Base-by-base conservation (phyloP, 2,113 vertebrate species). In the Lates calcarifer region DNA sequence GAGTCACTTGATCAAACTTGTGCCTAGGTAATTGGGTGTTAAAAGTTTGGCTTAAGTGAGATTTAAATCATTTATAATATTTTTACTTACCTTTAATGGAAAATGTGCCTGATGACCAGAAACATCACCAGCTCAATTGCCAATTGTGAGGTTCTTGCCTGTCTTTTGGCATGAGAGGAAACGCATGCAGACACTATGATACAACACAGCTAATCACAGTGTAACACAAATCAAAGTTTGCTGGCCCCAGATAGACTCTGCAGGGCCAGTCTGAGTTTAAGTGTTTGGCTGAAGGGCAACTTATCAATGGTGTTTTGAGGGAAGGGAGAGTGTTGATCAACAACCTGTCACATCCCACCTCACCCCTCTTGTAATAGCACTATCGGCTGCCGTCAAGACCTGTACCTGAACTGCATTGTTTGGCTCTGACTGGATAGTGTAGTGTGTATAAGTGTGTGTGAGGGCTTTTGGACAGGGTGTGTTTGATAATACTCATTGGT, bases 391-490 rank as follows among this genome's bases (percentile, higher is more conserved):
- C 5, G 3, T 58, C 28, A 62, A 29, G 47, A 35, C 51, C 13
- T 74, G 47, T 57, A 35, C 56, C 47, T 66, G 33, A 45, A 17
- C 58, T 2, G 7, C 35, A 37, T 28, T 51, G 37, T 18, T 62
- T 70, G 31, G 33, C 71, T 65, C 17, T 66, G 58, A 22, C 58
- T 61, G 53, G 28, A 77, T 64, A 33, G 11, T 61, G 24, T 57
- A 57, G 53, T 73, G 64, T 33, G 37, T 61, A 69, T 24, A 26
- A 60, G 69, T 64, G 61, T 37, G 63, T 3, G 37, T 49, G 62
- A 47, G 57, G 43, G 10, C 41, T 73, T 77, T 77, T 51, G 72
- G 64, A 68, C 71, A 13, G 78, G 49, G 51, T 73, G 78, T 75
- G 69, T 76, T 77, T 68, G 45, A 77, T 61, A 51, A 41, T 60